Conservation (phyloP, 2,797 vertebrate genomes). For the Pagetopsis macropterus region DNA sequence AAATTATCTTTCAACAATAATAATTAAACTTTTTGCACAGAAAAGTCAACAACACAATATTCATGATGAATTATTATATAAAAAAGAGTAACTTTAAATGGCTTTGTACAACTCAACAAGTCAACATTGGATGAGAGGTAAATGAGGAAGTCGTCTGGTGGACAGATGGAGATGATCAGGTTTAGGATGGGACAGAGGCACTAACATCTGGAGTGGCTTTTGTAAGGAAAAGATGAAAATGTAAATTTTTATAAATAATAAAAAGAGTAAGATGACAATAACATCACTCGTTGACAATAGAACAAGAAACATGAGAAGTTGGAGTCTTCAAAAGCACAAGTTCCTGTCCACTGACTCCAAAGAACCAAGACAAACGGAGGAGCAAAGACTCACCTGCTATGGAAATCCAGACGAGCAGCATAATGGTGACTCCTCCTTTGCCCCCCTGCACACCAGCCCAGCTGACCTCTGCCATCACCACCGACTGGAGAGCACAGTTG, state of each 20-base stretch:
- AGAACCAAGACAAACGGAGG: not conserved
- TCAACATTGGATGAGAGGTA: not conserved
- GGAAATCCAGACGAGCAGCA: constrained; percentile 60
- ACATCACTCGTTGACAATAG: not conserved
- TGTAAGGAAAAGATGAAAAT: not conserved
- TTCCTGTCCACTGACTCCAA: not conserved
- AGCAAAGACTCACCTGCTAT: constrained; percentile 60
- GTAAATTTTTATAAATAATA: not conserved
- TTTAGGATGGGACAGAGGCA: too few species aligned
- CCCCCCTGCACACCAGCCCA: constrained; percentile 11
- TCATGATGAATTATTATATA: not conserved
- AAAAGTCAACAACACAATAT: not conserved
- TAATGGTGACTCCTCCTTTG: constrained; percentile 19
- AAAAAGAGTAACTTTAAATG: not conserved
- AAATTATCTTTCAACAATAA: not conserved
- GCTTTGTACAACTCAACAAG: not conserved
- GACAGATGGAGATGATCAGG: not conserved
- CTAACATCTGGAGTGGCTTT: not conserved
- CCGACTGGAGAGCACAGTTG: constrained; percentile 16
- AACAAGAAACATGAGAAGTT: not conserved
- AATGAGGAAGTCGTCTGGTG: not conserved
- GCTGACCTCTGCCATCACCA: constrained; percentile 47
- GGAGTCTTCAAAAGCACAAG: not conserved
- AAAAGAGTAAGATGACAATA: not conserved
- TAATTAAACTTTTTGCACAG: too few species aligned